These are phyloP conservation scores for Phocides pigmalion DNA, from an alignment of 1,140 invertebrate species.

Conservation along the genomic window DNA sequence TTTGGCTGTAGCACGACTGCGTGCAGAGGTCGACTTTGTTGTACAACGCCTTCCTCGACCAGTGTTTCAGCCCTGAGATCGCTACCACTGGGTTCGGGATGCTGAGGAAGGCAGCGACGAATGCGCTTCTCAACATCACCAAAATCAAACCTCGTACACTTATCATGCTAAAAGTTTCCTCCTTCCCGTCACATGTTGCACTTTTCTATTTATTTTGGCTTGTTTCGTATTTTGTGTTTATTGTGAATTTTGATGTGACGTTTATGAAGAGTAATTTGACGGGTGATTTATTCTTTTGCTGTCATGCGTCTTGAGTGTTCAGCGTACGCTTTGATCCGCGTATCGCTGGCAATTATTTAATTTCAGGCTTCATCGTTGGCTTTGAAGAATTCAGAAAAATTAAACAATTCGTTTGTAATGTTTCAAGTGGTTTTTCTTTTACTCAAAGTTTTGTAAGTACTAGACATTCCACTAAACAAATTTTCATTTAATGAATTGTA, in stretches of 20 bases:
- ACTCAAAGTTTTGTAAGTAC: no score
- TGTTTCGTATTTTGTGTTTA: constrained; percentile 32
- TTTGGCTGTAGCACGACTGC: constrained; percentile 70
- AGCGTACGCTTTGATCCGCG: constrained; percentile 35
- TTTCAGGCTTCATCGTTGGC: background rate
- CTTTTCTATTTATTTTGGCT: constrained; percentile 44
- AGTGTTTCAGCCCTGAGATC: constrained; percentile 61
- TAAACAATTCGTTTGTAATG: no score
- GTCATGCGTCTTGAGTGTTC: constrained; percentile 35
- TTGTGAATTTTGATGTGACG: constrained; percentile 51
- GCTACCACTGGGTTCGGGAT: constrained; percentile 62
- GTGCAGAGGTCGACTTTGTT: constrained; percentile 73
- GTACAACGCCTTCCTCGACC: constrained; percentile 61
- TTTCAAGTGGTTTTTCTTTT: no score
- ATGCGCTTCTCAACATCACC: constrained; percentile 72
- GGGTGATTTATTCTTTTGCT: constrained; percentile 52
- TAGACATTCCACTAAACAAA: no score
- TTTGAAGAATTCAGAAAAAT: no score
- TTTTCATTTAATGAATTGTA: no score
- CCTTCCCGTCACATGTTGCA: constrained; percentile 50
- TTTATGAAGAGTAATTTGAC: constrained; percentile 44
- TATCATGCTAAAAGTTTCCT: constrained; percentile 47
- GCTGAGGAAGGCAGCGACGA: constrained; percentile 65
- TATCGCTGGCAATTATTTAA: constrained; percentile 1
- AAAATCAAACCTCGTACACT: constrained; percentile 50